Percentiles rank a stretch among this genome's conserved stretches.
Conservation (phyloP, 2,888 invertebrate species). For the Barypeithes pellucidus region DNA sequence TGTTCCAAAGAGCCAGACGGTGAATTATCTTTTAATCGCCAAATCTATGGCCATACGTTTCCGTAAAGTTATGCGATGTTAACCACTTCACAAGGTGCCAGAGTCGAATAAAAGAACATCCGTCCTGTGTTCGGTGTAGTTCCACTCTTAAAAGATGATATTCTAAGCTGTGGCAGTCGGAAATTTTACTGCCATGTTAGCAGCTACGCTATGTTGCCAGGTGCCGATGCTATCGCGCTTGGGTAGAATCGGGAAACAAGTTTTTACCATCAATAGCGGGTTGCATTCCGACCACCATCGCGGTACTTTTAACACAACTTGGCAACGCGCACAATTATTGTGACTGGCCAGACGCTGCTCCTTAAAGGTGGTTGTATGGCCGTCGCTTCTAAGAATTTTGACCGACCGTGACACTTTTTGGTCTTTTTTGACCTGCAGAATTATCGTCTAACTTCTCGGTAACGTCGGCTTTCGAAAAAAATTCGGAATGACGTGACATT, state of each 20-base stretch:
- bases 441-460: constrained; percentile 28
- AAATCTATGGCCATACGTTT: constrained; percentile 11
- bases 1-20: neutral
- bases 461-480: constrained; percentile 13
- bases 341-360: neutral
- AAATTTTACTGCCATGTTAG: no score
- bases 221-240: no score
- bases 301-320: no score
- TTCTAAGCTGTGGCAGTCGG: no score
- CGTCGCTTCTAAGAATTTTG: constrained; percentile 29
- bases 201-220: no score
- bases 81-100: constrained; percentile 12
- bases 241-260: no score
- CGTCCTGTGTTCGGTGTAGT: constrained; percentile 2
- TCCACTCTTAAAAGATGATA: neutral
- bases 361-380: constrained; percentile 17
- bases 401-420: constrained; percentile 26
- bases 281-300: no score
- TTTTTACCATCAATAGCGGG: no score
- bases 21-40: neutral
- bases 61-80: constrained; percentile 15
- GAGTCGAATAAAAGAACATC: constrained; percentile 15
- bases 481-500: constrained; percentile 15
- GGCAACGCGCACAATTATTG: no score
- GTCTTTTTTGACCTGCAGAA: constrained; percentile 35